These are phyloP conservation scores for Dryocosmus kuriphilus DNA, from an alignment of 2,888 invertebrate species.

Conservation along the genomic window DNA sequence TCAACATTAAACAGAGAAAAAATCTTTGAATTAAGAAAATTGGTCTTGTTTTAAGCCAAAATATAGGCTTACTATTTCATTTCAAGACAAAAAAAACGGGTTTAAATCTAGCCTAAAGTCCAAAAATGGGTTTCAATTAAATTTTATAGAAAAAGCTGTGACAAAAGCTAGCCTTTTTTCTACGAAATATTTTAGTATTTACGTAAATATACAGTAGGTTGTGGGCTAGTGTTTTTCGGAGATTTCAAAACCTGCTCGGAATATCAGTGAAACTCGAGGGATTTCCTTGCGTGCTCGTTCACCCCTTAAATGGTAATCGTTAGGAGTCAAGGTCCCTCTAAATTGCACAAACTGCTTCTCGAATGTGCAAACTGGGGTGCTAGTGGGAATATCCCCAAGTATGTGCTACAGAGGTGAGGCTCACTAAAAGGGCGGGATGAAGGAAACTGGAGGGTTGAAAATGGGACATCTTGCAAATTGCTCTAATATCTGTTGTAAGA, in stretches of 20 bases:
- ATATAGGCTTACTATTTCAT: too few species aligned
- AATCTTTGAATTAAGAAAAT: too few species aligned
- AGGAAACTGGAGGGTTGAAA: conserved; percentile 12
- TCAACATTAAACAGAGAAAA: too few species aligned
- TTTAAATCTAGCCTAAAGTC: too few species aligned
- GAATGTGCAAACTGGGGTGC: conserved; percentile 34
- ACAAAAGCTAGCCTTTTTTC: too few species aligned
- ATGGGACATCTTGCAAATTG: conserved; percentile 50
- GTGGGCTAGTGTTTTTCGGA: not conserved
- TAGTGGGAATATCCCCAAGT: conserved; percentile 6
- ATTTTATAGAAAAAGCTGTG: too few species aligned
- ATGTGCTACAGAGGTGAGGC: not conserved
- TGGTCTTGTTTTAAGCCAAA: too few species aligned
- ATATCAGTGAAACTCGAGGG: conserved; percentile 50
- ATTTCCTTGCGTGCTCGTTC: conserved; percentile 48
- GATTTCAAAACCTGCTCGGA: not conserved
- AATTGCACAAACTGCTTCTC: conserved; percentile 59
- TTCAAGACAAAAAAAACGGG: too few species aligned
- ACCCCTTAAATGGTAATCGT: conserved; percentile 57
- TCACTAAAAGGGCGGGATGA: not conserved
- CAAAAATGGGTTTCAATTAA: too few species aligned
- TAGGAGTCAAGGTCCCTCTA: conserved; percentile 54
- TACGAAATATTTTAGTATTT: not conserved
- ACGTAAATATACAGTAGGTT: not conserved
- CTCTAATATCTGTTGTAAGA: conserved; percentile 53